A percentile compares a stretch with the other conserved stretches of the same genome.
These are phyloP conservation scores for Rhabdomys pumilio DNA, from an alignment of 2,797 vertebrate genomes.

Conservation along the genomic window DNA sequence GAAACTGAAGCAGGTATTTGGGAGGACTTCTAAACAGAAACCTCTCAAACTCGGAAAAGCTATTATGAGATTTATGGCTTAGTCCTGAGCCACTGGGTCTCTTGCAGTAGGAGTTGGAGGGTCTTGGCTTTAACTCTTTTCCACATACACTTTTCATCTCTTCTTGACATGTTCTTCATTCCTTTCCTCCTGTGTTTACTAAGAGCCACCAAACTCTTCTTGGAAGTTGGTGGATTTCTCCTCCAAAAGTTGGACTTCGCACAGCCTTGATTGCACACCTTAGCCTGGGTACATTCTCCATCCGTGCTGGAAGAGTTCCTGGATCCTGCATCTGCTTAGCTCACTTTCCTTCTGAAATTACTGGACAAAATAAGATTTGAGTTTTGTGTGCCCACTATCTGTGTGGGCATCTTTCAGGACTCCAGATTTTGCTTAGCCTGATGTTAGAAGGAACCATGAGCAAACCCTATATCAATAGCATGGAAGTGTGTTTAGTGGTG, in stretches of 20 bases:
- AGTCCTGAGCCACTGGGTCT: background rate
- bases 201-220: background rate
- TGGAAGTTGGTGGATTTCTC: slow-evolving; percentile 18
- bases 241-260: background rate
- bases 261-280: background rate
- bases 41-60: slow-evolving; percentile 55
- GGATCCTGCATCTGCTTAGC: background rate
- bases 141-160: background rate
- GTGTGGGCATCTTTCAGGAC: background rate
- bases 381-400: background rate
- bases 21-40: slow-evolving; percentile 60
- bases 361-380: background rate
- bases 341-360: slow-evolving; percentile 42
- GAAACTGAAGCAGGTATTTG: slow-evolving; percentile 71
- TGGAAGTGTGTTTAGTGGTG: background rate
- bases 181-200: background rate
- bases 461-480: background rate
- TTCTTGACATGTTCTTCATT: background rate
- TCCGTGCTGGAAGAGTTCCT: background rate
- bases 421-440: background rate
- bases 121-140: slow-evolving; percentile 54
- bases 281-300: background rate
- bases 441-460: background rate
- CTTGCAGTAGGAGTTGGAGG: background rate
- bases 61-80: slow-evolving; percentile 66